phyloP scores from a whole-genome alignment of 2,113 vertebrate species.

The Hiodon alosoides region DNA sequence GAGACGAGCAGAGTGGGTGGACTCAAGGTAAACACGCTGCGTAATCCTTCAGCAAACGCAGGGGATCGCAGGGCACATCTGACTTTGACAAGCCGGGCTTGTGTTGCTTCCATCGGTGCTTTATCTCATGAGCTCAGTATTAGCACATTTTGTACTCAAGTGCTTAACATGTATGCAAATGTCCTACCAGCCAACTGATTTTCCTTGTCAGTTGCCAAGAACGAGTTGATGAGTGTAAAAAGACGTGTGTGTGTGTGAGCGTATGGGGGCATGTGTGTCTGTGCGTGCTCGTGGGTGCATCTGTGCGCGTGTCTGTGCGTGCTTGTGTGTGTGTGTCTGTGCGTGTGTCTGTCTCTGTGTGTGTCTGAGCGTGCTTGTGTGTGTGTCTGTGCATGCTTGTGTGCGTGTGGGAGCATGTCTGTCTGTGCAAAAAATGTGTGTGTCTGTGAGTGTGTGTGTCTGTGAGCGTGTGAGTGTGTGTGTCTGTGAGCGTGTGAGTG shows the following conservation, averaged over 20 bases:
- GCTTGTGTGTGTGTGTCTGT: not conserved
- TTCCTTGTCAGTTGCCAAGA: not conserved
- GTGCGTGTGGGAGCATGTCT: too few relatives aligned
- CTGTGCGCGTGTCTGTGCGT: not conserved
- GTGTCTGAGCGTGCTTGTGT: too few relatives aligned
- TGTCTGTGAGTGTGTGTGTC: too few relatives aligned
- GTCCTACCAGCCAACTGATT: not conserved
- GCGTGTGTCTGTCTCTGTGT: not conserved
- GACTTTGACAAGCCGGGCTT: constrained; percentile 38
- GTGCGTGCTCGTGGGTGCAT: not conserved
- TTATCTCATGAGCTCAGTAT: constrained; percentile 27
- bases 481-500: too few relatives aligned
- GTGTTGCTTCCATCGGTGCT: constrained; percentile 2
- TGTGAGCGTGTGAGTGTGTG: too few relatives aligned
- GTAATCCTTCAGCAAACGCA: constrained; percentile 64
- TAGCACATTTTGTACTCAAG: constrained; percentile 24
- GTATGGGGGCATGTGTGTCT: not conserved
- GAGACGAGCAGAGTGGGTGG: constrained; percentile 62
- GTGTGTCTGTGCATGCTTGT: too few relatives aligned
- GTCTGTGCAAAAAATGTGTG: too few relatives aligned
- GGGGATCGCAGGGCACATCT: constrained; percentile 40
- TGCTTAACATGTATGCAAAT: constrained; percentile 27
- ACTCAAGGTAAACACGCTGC: constrained; percentile 66
- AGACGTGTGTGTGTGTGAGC: not conserved
- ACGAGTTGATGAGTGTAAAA: constrained; percentile 6